Evolutionary conservation across 2,113 vertebrate genomes (phyloP).

Genomic region (Anolis carolinensis): DNA sequence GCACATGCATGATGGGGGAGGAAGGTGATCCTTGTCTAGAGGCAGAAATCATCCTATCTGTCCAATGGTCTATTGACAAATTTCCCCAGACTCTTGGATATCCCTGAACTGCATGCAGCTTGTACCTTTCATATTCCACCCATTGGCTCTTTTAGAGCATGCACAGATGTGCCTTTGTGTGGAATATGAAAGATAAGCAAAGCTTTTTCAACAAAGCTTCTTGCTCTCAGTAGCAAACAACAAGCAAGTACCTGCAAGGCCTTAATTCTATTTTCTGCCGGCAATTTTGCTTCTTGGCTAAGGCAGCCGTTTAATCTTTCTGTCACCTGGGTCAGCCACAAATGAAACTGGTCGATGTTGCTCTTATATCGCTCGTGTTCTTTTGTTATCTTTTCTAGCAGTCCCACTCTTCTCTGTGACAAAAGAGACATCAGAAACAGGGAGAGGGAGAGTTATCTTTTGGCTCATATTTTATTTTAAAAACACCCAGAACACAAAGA

Average conservation of each 20-base stretch:
- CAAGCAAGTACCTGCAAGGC: constrained; percentile 78
- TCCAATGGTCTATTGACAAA: too few species aligned
- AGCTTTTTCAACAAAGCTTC: not conserved
- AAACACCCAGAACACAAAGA: constrained; percentile 31
- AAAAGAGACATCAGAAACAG: constrained; percentile 41
- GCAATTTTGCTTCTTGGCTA: constrained; percentile 45
- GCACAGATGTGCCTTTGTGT: too few species aligned
- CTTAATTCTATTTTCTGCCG: constrained; percentile 72
- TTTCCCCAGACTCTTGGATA: too few species aligned
- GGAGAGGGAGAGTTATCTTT: constrained; percentile 40
- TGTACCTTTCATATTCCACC: too few species aligned
- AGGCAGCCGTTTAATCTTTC: constrained; percentile 80
- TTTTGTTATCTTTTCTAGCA: constrained; percentile 82
- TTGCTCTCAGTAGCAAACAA: not conserved
- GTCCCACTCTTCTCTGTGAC: constrained; percentile 81
- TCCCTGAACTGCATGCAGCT: too few species aligned
- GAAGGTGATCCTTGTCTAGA: too few species aligned
- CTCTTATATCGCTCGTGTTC: constrained; percentile 83
- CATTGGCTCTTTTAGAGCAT: too few species aligned
- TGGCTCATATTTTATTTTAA: constrained; percentile 23
- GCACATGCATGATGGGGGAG: too few species aligned
- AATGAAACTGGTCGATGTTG: constrained; percentile 78
- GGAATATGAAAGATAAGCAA: not conserved
- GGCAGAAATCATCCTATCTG: too few species aligned
- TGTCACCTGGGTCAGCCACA: constrained; percentile 82